These are phyloP conservation scores for Canis aureus DNA, from an alignment of 2,113 vertebrate genomes.

Conservation along the genomic window DNA sequence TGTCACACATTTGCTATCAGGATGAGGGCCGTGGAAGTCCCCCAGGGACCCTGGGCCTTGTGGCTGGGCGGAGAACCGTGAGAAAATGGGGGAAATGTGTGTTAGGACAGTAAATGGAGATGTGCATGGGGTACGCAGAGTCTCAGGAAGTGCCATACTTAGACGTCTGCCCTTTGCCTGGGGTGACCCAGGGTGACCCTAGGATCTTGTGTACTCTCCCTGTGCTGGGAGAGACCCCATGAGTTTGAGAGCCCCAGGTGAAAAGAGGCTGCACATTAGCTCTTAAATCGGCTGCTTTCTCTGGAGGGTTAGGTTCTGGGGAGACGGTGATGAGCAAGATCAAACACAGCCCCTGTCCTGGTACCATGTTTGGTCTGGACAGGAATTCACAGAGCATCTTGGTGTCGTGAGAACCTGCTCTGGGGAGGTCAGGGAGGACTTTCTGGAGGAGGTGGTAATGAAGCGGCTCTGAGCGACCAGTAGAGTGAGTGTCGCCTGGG, in stretches of 20 bases:
- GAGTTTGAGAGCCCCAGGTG: background rate
- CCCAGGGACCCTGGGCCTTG: background rate
- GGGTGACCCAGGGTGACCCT: background rate
- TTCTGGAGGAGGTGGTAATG: background rate
- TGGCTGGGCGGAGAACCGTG: background rate
- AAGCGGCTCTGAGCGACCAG: background rate
- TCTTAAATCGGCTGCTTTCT: background rate
- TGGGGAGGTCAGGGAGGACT: background rate
- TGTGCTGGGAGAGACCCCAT: background rate
- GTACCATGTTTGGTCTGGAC: background rate
- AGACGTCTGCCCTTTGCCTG: too few species aligned
- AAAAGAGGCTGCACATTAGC: fast-evolving
- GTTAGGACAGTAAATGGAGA: background rate
- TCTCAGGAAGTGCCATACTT: fast-evolving
- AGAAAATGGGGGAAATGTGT: background rate
- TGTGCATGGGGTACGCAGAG: fast-evolving
- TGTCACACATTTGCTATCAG: background rate
- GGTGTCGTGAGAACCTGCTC: fast-evolving
- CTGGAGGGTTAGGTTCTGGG: background rate
- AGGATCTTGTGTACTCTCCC: background rate
- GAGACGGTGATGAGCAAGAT: fast-evolving
- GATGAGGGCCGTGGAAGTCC: fast-evolving
- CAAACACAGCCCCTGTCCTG: background rate
- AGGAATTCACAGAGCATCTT: fast-evolving
- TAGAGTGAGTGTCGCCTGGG: fast-evolving